Percentiles rank a stretch among this genome's conserved stretches.
These are phyloP conservation scores for Odobenus rosmarus DNA, from an alignment of 2,113 vertebrate species.

Conservation along the genomic window DNA sequence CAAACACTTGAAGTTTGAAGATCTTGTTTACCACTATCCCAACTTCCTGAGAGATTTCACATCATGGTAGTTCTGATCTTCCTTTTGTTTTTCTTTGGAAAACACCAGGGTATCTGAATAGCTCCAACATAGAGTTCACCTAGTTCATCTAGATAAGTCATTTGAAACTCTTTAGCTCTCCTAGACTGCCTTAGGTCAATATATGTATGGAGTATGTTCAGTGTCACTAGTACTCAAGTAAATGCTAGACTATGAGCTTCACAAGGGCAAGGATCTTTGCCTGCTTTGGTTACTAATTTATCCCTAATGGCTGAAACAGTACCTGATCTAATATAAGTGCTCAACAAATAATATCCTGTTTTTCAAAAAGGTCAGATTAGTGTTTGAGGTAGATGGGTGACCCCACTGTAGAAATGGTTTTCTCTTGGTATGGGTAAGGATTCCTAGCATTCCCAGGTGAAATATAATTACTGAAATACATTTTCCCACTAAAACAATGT, in stretches of 20 bases:
- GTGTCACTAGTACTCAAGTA: background rate
- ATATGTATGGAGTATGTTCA: background rate
- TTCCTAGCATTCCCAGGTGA: background rate
- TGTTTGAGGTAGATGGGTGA: background rate
- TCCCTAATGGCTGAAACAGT: background rate
- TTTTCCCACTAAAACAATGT: background rate
- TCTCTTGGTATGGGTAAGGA: background rate
- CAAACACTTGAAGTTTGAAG: background rate
- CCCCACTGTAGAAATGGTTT: background rate
- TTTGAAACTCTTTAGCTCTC: background rate
- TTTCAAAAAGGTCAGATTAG: background rate
- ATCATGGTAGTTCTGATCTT: background rate
- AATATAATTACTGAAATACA: constrained; percentile 23
- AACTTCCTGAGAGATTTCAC: background rate
- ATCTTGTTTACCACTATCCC: background rate
- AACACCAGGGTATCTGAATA: background rate
- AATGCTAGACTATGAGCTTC: background rate
- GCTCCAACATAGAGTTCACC: background rate
- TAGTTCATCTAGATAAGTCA: background rate
- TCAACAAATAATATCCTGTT: background rate
- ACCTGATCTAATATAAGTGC: background rate
- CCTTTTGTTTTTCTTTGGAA: constrained; percentile 13
- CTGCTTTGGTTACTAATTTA: background rate
- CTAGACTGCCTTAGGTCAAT: background rate
- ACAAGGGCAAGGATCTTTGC: background rate